Percentiles rank a stretch among this genome's conserved stretches.
Conservation (phyloP, 2,888 invertebrate species). For the Hydraecia micacea region DNA sequence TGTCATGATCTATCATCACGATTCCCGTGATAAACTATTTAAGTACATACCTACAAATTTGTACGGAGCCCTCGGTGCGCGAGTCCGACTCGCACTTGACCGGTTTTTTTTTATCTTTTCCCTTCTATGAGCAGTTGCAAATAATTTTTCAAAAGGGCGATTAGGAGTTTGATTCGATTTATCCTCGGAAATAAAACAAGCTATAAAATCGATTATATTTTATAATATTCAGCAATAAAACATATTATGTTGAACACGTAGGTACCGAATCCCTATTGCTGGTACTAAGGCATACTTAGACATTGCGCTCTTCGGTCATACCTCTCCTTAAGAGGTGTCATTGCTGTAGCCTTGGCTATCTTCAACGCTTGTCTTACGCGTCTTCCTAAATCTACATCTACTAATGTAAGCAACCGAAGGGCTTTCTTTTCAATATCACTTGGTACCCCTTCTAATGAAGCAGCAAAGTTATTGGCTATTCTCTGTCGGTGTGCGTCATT, state of each 20-base stretch:
- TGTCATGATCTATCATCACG: too few species aligned
- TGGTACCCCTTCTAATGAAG: constrained; percentile 24
- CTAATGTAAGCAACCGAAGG: constrained; percentile 4
- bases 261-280: not conserved
- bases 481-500: constrained; percentile 53
- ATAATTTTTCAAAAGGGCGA: not conserved
- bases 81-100: too few species aligned
- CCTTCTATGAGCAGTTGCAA: too few species aligned
- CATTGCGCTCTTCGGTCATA: constrained; percentile 36
- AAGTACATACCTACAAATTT: too few species aligned
- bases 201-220: too few species aligned
- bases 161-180: not conserved
- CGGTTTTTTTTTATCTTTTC: too few species aligned
- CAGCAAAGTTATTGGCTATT: constrained; percentile 22
- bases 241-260: too few species aligned
- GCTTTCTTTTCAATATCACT: constrained; percentile 23
- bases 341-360: constrained; percentile 18
- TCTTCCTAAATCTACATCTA: constrained; percentile 24
- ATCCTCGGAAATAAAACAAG: not conserved
- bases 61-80: too few species aligned
- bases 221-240: not conserved
- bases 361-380: constrained; percentile 17
- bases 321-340: constrained; percentile 15
- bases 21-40: too few species aligned
- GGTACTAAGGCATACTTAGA: constrained; percentile 7